phyloP scores from a whole-genome alignment of 2,888 invertebrate genomes.

The Volucella bombylans region DNA sequence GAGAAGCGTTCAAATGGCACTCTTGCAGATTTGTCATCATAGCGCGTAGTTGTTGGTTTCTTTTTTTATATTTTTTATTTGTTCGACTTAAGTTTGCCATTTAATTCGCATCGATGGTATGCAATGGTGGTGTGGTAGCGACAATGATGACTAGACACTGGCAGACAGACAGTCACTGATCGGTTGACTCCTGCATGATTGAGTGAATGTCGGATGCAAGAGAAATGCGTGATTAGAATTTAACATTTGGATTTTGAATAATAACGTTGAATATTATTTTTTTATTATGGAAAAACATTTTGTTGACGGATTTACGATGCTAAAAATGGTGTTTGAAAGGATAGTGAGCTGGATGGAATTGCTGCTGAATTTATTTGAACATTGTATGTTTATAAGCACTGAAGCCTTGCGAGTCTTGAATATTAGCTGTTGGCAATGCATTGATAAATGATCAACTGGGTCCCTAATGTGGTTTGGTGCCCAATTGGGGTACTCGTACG shows the following conservation, averaged over 20 bases:
- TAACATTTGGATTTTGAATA: constrained; percentile 32
- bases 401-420: too few species aligned
- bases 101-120: constrained; percentile 54
- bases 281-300: constrained; percentile 7
- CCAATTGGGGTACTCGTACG: too few species aligned
- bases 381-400: neutral
- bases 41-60: constrained; percentile 16
- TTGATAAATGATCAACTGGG: too few species aligned
- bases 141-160: constrained; percentile 61
- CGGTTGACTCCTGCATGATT: constrained; percentile 60
- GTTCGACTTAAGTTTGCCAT: constrained; percentile 62
- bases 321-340: constrained; percentile 26
- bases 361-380: constrained; percentile 24
- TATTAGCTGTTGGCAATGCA: too few species aligned
- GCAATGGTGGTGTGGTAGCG: constrained; percentile 46
- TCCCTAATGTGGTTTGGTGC: too few species aligned
- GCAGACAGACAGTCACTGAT: constrained; percentile 59
- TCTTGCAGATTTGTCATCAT: constrained; percentile 63
- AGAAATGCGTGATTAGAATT: constrained; percentile 70
- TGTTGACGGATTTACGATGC: constrained; percentile 46
- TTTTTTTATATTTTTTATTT: neutral
- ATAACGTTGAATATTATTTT: constrained; percentile 5
- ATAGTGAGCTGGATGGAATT: constrained; percentile 33
- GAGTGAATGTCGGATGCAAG: constrained; percentile 65
- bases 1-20: constrained; percentile 65